Base-by-base conservation (phyloP, 2,113 vertebrate species). In the Podarcis cretensis region DNA sequence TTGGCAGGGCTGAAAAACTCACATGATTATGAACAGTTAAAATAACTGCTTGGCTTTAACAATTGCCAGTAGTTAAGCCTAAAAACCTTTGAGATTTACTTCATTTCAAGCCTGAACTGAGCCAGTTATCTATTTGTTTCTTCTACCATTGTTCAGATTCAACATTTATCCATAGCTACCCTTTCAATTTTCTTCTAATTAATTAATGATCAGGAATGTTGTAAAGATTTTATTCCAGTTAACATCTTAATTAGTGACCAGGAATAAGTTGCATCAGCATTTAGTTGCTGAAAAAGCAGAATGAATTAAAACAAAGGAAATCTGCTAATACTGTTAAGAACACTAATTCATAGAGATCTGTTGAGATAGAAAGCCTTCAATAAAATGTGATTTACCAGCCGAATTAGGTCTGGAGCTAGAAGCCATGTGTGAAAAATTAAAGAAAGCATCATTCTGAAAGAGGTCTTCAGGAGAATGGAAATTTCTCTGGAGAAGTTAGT, bases 1-100 rank as follows among this genome's bases (percentile, higher is more conserved):
- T 3, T 90, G 76, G 76, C 43, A 92, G 30, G 59, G 84, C 2
- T 76, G 43, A 23, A 86, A 91, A 91, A 78, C 18, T 92, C 80
- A 89, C 2, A 8, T 75, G 81, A 89, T 88, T 69, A 35, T 86
- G 40, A 83, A 74, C 14, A 10, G 5, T 81, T 81, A 82, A 81
- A 65, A 88, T n/a, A 86, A 48, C 3, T 89, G 77, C 3, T 9
- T 77, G 5, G 18, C 27, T 16, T 88, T 48, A 54, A 35, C 18
- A 87, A 78, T 14, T 81, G 40, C 57, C 57, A 88, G 66, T 66
- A 32, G 6, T 3, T 81, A 40, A 87, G 84, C 63, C 79, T 71
- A 37, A 79, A 20, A 92, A 63, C 4, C 66, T 91, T n/a, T 16
- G 65, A 86, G 5, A 35, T 85, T n/a, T 84, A 25, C 2, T 43